phyloP scores from a whole-genome alignment of 2,797 vertebrate species.

The Otus scops region DNA sequence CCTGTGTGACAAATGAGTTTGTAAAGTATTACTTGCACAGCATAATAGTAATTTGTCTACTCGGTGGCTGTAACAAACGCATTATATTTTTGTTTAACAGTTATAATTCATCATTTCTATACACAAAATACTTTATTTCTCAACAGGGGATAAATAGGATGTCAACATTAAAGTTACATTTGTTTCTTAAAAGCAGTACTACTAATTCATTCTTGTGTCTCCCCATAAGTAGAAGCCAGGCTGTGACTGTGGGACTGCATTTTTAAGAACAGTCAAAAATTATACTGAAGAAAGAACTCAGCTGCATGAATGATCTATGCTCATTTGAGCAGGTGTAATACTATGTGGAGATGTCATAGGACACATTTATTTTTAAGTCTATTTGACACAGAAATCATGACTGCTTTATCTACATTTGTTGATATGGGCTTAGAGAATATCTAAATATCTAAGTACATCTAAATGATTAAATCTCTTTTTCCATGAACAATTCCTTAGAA shows the following conservation, averaged over 20 bases:
- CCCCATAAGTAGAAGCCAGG: not conserved
- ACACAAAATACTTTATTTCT: slow-evolving; percentile 42
- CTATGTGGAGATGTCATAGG: not conserved
- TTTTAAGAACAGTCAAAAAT: not conserved
- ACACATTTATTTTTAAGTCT: not conserved
- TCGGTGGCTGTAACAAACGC: slow-evolving; percentile 38
- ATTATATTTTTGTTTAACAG: slow-evolving; percentile 45
- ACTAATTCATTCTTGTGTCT: slow-evolving; percentile 26
- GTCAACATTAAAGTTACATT: slow-evolving; percentile 7
- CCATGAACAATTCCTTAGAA: not conserved
- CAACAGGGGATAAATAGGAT: slow-evolving; percentile 46
- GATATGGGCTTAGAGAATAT: not conserved
- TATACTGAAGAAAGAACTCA: not conserved
- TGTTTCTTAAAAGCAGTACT: not conserved
- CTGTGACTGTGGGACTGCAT: not conserved
- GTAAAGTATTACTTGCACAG: slow-evolving; percentile 54
- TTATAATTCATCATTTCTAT: slow-evolving; percentile 65
- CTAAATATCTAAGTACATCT: not conserved
- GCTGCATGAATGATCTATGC: not conserved
- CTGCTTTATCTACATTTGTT: not conserved
- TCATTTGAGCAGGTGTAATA: not conserved
- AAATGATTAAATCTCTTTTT: not conserved
- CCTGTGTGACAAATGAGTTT: slow-evolving; percentile 67
- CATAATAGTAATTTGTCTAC: slow-evolving; percentile 65
- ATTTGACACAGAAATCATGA: not conserved